phyloP scores from a whole-genome alignment of 2,888 invertebrate genomes.

The Auanema freiburgensis region DNA sequence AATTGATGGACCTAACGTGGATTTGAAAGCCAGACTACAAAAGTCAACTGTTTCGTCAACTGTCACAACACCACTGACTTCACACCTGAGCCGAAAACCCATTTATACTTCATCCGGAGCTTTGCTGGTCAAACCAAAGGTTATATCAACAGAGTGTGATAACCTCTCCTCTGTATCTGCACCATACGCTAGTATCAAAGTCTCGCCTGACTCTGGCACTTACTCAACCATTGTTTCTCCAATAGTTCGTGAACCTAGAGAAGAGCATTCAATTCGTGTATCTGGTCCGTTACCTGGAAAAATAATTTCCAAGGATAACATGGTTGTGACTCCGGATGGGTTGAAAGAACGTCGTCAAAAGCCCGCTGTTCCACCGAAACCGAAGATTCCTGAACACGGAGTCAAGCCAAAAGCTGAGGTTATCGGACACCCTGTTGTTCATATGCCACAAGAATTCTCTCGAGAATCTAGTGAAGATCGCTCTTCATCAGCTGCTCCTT shows the following conservation, averaged over 20 bases:
- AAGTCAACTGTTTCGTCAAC: constrained; percentile 17
- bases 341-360: constrained; percentile 41
- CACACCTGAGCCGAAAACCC: constrained; percentile 12
- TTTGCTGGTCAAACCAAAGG: constrained; percentile 41
- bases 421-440: constrained; percentile 32
- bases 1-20: constrained; percentile 57
- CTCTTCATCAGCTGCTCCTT: constrained; percentile 4
- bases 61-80: constrained; percentile 24
- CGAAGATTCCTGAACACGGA: constrained; percentile 27
- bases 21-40: constrained; percentile 25
- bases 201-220: constrained; percentile 34
- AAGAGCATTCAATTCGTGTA: constrained; percentile 27
- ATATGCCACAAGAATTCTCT: constrained; percentile 29
- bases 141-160: constrained; percentile 32
- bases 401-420: constrained; percentile 18
- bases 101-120: constrained; percentile 46
- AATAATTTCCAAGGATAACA: constrained; percentile 53
- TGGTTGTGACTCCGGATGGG: constrained; percentile 57
- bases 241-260: not conserved
- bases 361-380: constrained; percentile 59
- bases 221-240: constrained; percentile 18
- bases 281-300: constrained; percentile 56
- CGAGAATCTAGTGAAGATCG: constrained; percentile 19
- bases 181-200: constrained; percentile 16
- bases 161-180: not conserved